Base-by-base conservation (phyloP, 2,113 vertebrate species). In the Gallinago jamesoni region DNA sequence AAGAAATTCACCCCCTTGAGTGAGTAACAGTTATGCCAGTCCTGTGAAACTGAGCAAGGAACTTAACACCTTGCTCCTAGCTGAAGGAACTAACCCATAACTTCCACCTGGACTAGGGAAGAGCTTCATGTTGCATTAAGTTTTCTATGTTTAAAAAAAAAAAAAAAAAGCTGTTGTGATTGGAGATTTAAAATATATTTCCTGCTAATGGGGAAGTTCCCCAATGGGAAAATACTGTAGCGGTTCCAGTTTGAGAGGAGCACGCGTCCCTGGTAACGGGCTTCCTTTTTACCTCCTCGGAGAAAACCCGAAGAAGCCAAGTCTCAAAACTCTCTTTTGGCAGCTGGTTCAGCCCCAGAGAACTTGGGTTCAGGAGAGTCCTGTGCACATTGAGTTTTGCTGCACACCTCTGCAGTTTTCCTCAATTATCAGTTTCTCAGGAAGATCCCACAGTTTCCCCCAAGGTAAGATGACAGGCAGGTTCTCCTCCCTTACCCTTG, bases 371-470 rank as follows among this genome's bases (percentile, higher is more conserved):
- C n/a, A 83, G 69, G 91, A 43, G 47, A 87, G 14, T 24, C 25
- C 77, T 84, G 66, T n/a, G 84, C 56, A 27, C 3, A 2, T 1
- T 27, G 24, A 57, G 67, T n/a, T 84, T 64, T 75, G 84, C 62
- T 95, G 89, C 78, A 25, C 20, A 48, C 0, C 0, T 76, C 12
- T 87, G 81, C 85, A 80, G 84, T 55, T 83, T 85, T 62, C 47
- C 56, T 84, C 76, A 60, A 22, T 87, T 73, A 83, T 27, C 89
- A 82, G 53, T 50, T 82, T 73, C 75, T 69, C 84, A 48, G 64
- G 45, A 91, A 84, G 81, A 94, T 50, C 68, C 67, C 88, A 84
- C 80, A 20, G 76, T 80, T 94, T 91, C 93, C 95, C 64, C 73
- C 56, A 63, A 84, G 57, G 74, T 68, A 87, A 84, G 37, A 21